These are phyloP conservation scores for Agrypnia vestita DNA, from an alignment of 1,140 invertebrate genomes.

Conservation along the genomic window DNA sequence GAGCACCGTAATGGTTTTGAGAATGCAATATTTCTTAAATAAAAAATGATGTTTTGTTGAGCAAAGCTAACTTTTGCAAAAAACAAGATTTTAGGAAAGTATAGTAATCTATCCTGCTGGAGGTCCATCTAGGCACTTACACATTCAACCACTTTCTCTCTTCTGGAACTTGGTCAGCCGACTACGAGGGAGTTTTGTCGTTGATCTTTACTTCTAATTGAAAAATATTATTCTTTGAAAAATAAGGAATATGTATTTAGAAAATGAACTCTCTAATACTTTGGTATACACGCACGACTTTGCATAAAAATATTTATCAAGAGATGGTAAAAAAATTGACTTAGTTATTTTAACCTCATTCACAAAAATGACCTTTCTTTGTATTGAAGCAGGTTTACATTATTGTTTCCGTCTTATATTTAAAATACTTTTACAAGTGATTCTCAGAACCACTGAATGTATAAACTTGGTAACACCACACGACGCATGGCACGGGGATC, in stretches of 20 bases:
- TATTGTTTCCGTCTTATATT: conserved; percentile 12
- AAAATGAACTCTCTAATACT: conserved; percentile 35
- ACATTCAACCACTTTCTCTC: neutral
- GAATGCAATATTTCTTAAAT: conserved; percentile 12
- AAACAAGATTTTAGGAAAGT: neutral
- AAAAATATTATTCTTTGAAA: conserved; percentile 44
- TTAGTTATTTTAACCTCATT: conserved; percentile 32
- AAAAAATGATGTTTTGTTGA: conserved; percentile 1
- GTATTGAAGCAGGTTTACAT: neutral
- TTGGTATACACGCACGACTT: conserved; percentile 42
- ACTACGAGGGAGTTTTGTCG: neutral
- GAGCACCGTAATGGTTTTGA: neutral
- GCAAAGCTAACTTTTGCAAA: neutral
- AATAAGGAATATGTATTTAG: conserved; percentile 42
- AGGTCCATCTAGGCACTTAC: conserved; percentile 34
- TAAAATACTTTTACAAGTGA: conserved; percentile 32
- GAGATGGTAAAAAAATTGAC: conserved; percentile 48
- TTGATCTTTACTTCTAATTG: conserved; percentile 17
- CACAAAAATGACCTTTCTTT: neutral
- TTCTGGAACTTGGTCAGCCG: conserved; percentile 33
- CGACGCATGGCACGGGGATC: conserved; percentile 30
- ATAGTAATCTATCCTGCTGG: conserved; percentile 13
- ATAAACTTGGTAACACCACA: conserved; percentile 41
- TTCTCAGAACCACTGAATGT: conserved; percentile 26
- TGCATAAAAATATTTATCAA: conserved; percentile 44